Evolutionary conservation across 2,888 invertebrate genomes (phyloP), one percentile per base, ranked within the genome.

Genomic region (Dermolepida albohirtum): DNA sequence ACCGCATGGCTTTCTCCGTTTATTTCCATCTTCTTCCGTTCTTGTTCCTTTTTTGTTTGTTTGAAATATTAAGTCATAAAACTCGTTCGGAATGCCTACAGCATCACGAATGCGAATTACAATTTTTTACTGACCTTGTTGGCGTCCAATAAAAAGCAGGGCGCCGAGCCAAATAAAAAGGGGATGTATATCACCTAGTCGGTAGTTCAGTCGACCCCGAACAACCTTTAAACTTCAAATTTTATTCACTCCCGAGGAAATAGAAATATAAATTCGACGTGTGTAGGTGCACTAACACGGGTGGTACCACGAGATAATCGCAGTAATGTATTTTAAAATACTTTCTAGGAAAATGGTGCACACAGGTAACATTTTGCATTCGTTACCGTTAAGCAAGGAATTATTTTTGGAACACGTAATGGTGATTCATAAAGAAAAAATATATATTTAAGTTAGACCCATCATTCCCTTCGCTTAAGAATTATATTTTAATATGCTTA

Each of bases 51-150:
- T 59, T 29, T 34, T 8, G 34, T 6, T 34, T 34, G 34, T 10
- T 34, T 44, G 44, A 59, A 59, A 59, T 59, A 59, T 59, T 44
- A 59, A 59, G 59, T 59, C 59, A 27, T 59, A 59, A 59, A 59
- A 44, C 43, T 43, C 27, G 59, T 59, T 44, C 59, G 44, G 59
- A 59, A 59, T 59, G 59, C 44, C 59, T 59, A 27, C 54, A 44
- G 59, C 44, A 27, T 59, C 44, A 44, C 59, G 59, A 59, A 59
- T 59, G 59, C 44, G 59, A 59, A 59, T 59, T 59, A 43, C 59
- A 59, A 59, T 59, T 59, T 57, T 59, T 59, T 8, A 44, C 44
- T 44, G 44, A 44, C 59, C 44, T 59, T 44, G 44, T 44, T 29
- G 44, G 29, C 44, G 27, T 44, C 59, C 44, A 59, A 59, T 59